Conservation (phyloP, 2,113 vertebrate species). For the Pseudopodoces humilis region DNA sequence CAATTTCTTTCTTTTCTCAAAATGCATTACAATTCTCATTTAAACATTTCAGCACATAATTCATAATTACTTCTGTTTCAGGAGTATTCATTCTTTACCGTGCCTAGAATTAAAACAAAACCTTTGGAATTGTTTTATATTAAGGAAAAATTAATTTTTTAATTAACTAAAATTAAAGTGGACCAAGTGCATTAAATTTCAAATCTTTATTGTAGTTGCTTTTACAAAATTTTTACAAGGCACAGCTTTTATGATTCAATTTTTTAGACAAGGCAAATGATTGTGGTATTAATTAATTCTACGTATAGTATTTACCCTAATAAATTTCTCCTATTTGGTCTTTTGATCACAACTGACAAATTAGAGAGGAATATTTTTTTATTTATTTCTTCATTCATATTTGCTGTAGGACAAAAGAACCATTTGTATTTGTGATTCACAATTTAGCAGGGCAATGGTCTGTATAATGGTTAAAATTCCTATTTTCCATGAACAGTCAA, state of each 20-base stretch:
- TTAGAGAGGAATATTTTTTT: background rate
- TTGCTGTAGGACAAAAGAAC: background rate
- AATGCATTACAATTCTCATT: background rate
- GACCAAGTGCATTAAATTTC: slow-evolving; percentile 50
- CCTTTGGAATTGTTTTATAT: background rate
- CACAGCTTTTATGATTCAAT: slow-evolving; percentile 27
- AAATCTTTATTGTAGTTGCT: slow-evolving; percentile 44
- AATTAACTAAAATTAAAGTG: too few relatives aligned
- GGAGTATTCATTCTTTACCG: slow-evolving; percentile 17
- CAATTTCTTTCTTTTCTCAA: background rate
- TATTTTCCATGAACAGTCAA: background rate
- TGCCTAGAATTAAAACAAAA: slow-evolving; percentile 36
- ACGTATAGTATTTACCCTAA: background rate
- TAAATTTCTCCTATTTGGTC: background rate
- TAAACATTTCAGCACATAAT: slow-evolving; percentile 21
- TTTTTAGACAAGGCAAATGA: slow-evolving; percentile 12
- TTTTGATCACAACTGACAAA: background rate
- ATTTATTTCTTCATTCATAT: background rate
- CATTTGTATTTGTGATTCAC: background rate
- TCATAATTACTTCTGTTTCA: slow-evolving; percentile 43
- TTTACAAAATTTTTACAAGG: slow-evolving; percentile 34
- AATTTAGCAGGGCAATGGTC: background rate
- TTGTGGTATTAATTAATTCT: slow-evolving; percentile 41
- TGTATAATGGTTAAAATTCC: background rate
- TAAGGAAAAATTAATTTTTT: slow-evolving; percentile 39